These are phyloP conservation scores for Macrostomum lignano DNA, from an alignment of 1,140 invertebrate genomes.

Conservation along the genomic window DNA sequence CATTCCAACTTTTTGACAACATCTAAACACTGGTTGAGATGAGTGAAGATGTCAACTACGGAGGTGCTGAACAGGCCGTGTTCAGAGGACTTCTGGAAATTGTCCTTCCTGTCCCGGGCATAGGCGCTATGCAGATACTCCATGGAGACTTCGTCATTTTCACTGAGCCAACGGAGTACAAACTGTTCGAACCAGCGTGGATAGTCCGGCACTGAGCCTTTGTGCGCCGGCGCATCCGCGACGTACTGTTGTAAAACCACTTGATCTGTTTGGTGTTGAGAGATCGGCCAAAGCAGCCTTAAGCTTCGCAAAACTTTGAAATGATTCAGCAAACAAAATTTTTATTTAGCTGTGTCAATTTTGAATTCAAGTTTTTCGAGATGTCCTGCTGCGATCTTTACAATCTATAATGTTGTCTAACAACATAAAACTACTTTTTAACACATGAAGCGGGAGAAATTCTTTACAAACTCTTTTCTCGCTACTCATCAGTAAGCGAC, in stretches of 20 bases:
- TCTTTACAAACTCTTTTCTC: too few relatives aligned
- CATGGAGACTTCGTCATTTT: constrained; percentile 41
- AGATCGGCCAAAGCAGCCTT: too few relatives aligned
- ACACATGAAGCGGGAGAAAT: too few relatives aligned
- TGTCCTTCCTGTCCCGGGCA: constrained; percentile 5
- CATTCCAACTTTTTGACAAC: constrained; percentile 93
- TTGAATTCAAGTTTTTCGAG: too few relatives aligned
- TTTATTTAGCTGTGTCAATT: too few relatives aligned
- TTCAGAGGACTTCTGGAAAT: constrained; percentile 96
- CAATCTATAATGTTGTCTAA: too few relatives aligned
- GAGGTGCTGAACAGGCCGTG: constrained; percentile 93
- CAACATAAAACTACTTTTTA: too few relatives aligned
- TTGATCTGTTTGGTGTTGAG: too few relatives aligned
- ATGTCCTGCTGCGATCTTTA: too few relatives aligned
- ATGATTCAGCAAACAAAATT: too few relatives aligned
- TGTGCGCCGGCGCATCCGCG: constrained; percentile 77
- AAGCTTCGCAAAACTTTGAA: too few relatives aligned
- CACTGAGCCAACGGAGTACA: constrained; percentile 99
- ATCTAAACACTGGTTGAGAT: constrained; percentile 94
- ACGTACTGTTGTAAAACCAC: constrained; percentile 52
- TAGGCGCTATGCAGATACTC: constrained; percentile 33
- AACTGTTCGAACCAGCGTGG: constrained; percentile 95
- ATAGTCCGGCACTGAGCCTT: constrained; percentile 67
- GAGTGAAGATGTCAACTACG: constrained; percentile 96
- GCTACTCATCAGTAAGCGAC: too few relatives aligned